Evolutionary conservation across 2,797 vertebrate species (phyloP).

Genomic region (Rhinogobio ventralis): DNA sequence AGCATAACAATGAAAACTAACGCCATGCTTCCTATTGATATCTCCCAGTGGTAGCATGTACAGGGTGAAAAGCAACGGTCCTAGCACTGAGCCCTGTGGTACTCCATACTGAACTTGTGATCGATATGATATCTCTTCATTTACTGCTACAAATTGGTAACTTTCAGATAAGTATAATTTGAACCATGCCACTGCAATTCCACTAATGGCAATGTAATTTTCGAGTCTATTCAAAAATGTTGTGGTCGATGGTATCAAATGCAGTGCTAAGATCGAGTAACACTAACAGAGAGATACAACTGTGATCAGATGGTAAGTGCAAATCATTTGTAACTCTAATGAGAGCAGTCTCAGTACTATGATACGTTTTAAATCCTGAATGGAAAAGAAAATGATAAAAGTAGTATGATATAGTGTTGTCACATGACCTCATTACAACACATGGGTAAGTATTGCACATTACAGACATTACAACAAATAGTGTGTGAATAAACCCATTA

Average conservation of each 20-base stretch:
- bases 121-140: no score
- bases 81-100: no score
- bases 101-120: not conserved
- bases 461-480: not conserved
- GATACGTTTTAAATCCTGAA: not conserved
- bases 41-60: not conserved
- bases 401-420: not conserved
- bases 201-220: not conserved
- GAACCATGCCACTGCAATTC: not conserved
- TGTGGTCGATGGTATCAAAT: not conserved
- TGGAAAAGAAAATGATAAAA: not conserved
- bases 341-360: not conserved
- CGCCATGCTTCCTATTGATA: no score
- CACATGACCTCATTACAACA: not conserved
- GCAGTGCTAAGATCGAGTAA: not conserved
- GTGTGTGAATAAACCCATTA: not conserved
- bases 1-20: no score
- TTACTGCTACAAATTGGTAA: no score
- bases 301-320: not conserved
- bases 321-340: not conserved
- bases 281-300: not conserved
- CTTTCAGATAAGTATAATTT: no score
- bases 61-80: not conserved
- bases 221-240: not conserved
- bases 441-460: not conserved